Evolutionary conservation across 2,113 vertebrate genomes (phyloP).

Genomic region (Paradisaea rubra): DNA sequence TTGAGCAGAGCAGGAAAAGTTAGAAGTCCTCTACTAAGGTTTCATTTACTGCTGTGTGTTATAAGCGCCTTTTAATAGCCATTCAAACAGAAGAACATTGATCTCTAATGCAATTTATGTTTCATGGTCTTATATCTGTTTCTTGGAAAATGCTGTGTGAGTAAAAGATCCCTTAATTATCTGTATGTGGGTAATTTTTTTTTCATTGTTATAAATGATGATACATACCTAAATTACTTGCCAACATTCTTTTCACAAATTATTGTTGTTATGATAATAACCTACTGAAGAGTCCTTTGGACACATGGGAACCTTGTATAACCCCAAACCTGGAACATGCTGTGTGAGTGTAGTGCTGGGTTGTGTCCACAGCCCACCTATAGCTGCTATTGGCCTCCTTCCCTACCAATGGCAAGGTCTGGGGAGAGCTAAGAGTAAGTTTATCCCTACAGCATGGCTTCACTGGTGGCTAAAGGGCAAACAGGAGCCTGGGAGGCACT

Average conservation of each 20-base stretch:
- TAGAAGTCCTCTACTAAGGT: background rate
- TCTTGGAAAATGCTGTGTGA: background rate
- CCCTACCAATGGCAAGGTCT: background rate
- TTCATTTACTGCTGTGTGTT: background rate
- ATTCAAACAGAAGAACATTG: background rate
- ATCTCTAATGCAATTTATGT: background rate
- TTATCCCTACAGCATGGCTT: background rate
- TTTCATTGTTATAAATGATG: background rate
- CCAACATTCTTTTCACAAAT: background rate
- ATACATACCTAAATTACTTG: background rate
- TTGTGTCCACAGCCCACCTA: background rate
- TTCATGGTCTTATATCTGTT: background rate
- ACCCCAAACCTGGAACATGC: background rate
- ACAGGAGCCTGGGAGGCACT: background rate
- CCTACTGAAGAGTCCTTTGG: background rate
- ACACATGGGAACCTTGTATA: background rate
- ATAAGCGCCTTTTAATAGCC: background rate
- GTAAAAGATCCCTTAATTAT: background rate
- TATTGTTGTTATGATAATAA: background rate
- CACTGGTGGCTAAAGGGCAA: background rate
- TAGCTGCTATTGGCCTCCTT: background rate
- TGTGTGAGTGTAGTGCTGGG: background rate
- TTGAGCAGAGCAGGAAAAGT: background rate
- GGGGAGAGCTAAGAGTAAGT: background rate
- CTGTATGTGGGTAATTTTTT: accelerated